phyloP scores from a whole-genome alignment of 2,797 vertebrate species.

The Todus mexicanus region DNA sequence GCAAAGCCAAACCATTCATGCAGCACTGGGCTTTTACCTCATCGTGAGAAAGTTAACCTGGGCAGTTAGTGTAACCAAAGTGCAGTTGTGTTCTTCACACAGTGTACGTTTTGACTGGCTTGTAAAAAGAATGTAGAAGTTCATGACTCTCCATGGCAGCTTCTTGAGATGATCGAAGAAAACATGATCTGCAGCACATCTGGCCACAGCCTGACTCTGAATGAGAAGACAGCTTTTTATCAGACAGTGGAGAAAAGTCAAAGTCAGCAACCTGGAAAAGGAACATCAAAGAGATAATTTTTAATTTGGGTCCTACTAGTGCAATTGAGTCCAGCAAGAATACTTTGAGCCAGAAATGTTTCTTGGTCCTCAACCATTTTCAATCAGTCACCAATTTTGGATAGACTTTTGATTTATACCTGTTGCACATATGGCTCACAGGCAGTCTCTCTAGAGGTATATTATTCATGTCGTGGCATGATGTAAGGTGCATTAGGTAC shows the following conservation, averaged over 20 bases:
- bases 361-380: background rate
- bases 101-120: slow-evolving; percentile 70
- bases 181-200: slow-evolving; percentile 57
- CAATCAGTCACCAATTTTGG: background rate
- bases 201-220: slow-evolving; percentile 35
- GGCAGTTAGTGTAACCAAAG: background rate
- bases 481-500: background rate
- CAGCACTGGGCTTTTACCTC: background rate
- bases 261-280: slow-evolving; percentile 73
- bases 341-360: background rate
- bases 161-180: slow-evolving; percentile 28
- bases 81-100: slow-evolving; percentile 50
- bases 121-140: slow-evolving; percentile 68
- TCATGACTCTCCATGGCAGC: slow-evolving; percentile 58
- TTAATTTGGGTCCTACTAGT: background rate
- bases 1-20: background rate
- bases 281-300: background rate
- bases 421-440: background rate
- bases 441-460: background rate
- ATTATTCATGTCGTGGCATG: background rate
- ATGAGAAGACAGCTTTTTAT: slow-evolving; percentile 39
- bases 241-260: slow-evolving; percentile 71
- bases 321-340: background rate
- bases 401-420: background rate
- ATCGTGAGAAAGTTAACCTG: background rate